Percentiles rank a stretch among this genome's conserved stretches.
Conservation (phyloP, 2,797 vertebrate genomes). For the Dryobates pubescens region DNA sequence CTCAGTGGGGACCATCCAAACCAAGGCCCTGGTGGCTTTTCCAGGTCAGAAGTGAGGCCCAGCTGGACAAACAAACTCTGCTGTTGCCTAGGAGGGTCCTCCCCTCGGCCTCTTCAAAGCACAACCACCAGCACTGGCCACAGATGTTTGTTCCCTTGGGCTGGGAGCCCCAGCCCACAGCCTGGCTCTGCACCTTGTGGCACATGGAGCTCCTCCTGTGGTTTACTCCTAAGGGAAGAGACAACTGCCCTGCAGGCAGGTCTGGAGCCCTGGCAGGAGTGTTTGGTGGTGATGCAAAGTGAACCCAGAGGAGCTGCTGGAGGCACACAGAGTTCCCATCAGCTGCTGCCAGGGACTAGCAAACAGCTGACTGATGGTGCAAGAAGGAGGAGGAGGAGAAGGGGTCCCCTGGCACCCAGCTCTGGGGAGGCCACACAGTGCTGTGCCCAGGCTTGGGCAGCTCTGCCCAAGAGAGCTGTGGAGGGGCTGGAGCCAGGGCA, state of each 20-base stretch:
- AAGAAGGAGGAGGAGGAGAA: no score
- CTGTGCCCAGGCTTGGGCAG: no score
- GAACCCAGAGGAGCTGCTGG: neutral
- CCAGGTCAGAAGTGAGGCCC: neutral
- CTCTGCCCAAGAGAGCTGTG: no score
- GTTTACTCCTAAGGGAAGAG: neutral
- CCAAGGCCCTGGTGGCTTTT: neutral
- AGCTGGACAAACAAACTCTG: slow-evolving; percentile 58
- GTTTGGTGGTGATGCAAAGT: rapidly evolving
- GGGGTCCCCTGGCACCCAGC: no score
- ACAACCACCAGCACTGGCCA: neutral
- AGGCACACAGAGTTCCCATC: neutral
- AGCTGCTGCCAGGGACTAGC: neutral
- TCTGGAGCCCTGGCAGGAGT: neutral
- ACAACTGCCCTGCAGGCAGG: no score
- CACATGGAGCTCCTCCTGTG: neutral
- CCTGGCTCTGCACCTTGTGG: neutral
- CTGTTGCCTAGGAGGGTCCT: slow-evolving; percentile 17
- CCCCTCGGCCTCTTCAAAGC: neutral
- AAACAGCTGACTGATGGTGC: neutral
- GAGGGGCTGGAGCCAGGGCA: no score
- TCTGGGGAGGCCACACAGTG: no score
- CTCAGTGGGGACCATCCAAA: neutral
- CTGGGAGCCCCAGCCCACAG: neutral
- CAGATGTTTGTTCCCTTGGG: neutral